A percentile compares a stretch with the other conserved stretches of the same genome.
Evolutionary conservation across 1,140 invertebrate genomes (phyloP).

Genomic region (Megalonaias nervosa): DNA sequence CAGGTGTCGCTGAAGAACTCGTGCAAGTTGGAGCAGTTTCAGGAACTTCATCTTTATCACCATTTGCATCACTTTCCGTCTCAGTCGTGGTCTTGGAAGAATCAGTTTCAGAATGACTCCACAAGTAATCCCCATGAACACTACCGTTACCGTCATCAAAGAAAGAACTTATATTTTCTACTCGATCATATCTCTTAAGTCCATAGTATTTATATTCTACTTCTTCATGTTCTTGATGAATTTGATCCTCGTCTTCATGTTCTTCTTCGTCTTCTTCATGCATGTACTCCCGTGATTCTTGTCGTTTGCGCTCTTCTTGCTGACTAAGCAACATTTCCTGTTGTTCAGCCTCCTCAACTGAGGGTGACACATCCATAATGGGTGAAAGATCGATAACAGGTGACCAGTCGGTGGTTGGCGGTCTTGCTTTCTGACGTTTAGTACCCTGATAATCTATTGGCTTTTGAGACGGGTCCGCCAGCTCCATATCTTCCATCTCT

Average conservation of each 20-base stretch:
- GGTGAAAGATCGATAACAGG: conserved; percentile 74
- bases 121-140: too few relatives aligned
- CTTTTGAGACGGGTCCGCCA: conserved; percentile 66
- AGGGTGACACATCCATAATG: conserved; percentile 74
- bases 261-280: conserved; percentile 41
- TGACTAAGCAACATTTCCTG: conserved; percentile 71
- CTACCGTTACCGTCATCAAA: too few relatives aligned
- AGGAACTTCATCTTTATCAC: too few relatives aligned
- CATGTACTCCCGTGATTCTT: conserved; percentile 51
- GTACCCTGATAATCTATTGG: conserved; percentile 68
- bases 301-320: conserved; percentile 54
- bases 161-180: conserved; percentile 62
- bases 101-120: too few relatives aligned
- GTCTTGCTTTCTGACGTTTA: conserved; percentile 67
- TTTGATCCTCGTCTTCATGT: conserved; percentile 33
- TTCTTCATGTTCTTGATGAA: conserved; percentile 28
- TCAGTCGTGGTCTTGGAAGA: too few relatives aligned
- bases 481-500: conserved; percentile 52
- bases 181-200: conserved; percentile 57
- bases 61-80: too few relatives aligned
- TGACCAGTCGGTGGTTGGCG: conserved; percentile 72
- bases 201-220: conserved; percentile 44
- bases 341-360: conserved; percentile 73
- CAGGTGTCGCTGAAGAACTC: too few relatives aligned
- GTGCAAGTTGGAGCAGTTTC: too few relatives aligned